Conservation (phyloP, 1,140 invertebrate genomes). For the Drosophila chauvacae region DNA sequence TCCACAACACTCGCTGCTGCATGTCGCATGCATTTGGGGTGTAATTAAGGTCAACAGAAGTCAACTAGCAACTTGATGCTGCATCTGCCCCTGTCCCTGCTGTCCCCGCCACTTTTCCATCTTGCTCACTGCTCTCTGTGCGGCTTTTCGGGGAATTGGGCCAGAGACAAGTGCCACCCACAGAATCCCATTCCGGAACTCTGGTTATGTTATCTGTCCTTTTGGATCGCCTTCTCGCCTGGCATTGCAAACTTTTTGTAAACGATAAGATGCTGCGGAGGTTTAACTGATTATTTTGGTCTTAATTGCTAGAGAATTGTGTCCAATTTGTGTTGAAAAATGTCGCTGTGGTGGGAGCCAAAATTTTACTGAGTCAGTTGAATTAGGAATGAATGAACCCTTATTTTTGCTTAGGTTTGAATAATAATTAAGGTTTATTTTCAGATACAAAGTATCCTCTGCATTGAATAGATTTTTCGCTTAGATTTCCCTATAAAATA, state of each 20-base stretch:
- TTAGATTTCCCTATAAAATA: not conserved
- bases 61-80: constrained; percentile 70
- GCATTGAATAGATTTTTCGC: not conserved
- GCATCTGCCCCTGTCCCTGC: constrained; percentile 1
- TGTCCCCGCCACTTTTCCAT: constrained; percentile 27
- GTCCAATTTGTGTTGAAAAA: constrained; percentile 18
- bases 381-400: constrained; percentile 2
- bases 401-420: not conserved
- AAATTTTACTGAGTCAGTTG: not conserved
- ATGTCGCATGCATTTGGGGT: constrained; percentile 71
- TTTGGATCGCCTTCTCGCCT: constrained; percentile 3
- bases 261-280: constrained; percentile 13
- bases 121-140: constrained; percentile 11
- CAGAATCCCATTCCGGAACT: constrained; percentile 23
- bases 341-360: not conserved
- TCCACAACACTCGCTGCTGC: constrained; percentile 32
- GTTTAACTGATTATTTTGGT: constrained; percentile 25
- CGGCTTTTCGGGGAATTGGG: constrained; percentile 45
- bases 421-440: not conserved
- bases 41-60: constrained; percentile 75
- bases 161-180: constrained; percentile 34
- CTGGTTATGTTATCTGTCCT: constrained; percentile 6
- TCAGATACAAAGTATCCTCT: not conserved
- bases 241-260: constrained; percentile 2
- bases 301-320: constrained; percentile 24